Conservation (phyloP, 2,888 invertebrate genomes). For the Himalopsyche kuldschensis region DNA sequence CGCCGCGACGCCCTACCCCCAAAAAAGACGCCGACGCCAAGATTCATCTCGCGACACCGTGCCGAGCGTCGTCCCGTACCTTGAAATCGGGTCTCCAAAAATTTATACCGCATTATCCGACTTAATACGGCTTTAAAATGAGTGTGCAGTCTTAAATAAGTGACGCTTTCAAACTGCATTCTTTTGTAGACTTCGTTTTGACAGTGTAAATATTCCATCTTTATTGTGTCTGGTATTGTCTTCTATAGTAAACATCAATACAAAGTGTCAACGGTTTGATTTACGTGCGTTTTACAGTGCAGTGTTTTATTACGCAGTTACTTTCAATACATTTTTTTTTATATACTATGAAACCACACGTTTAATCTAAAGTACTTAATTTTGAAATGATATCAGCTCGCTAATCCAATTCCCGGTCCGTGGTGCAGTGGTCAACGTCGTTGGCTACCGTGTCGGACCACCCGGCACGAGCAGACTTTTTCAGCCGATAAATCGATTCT, state of each 20-base stretch:
- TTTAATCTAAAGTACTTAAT: too few species aligned
- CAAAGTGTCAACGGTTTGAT: too few species aligned
- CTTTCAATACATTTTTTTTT: neutral
- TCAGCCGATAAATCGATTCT: too few species aligned
- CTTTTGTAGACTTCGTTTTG: neutral
- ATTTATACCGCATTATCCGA: neutral
- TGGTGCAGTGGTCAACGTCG: too few species aligned
- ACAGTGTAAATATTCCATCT: neutral
- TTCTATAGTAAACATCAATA: neutral
- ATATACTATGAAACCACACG: too few species aligned
- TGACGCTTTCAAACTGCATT: neutral
- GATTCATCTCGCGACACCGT: slow-evolving; percentile 13
- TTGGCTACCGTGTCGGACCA: too few species aligned
- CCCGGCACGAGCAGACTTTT: too few species aligned
- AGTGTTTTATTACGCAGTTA: neutral
- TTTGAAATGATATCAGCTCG: too few species aligned
- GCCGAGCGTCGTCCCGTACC: neutral
- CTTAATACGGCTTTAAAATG: neutral
- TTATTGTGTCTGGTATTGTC: neutral
- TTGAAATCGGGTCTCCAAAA: neutral
- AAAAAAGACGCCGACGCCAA: neutral
- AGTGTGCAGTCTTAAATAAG: neutral
- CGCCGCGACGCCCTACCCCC: slow-evolving; percentile 30
- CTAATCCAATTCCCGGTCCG: too few species aligned
- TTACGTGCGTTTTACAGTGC: too few species aligned